These are phyloP conservation scores for Anthophora plumipes DNA, from an alignment of 2,888 invertebrate genomes.

Conservation along the genomic window DNA sequence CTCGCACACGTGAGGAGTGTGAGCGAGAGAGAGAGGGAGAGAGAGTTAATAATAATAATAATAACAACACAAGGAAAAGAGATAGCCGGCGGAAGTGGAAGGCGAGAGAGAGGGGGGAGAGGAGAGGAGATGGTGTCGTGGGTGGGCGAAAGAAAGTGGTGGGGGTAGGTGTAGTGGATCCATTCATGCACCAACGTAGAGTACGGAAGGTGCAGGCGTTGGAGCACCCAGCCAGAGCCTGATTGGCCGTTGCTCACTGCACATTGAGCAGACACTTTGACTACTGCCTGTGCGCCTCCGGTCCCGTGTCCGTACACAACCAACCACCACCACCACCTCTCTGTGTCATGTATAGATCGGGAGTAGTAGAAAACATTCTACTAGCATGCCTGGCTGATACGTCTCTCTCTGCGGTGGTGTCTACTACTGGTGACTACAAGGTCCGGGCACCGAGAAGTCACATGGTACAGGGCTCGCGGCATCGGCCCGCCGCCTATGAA, in stretches of 20 bases:
- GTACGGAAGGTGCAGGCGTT: slow-evolving; percentile 66
- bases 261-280: slow-evolving; percentile 62
- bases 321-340: too few relatives aligned
- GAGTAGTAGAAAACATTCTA: slow-evolving; percentile 44
- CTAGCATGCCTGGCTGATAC: slow-evolving; percentile 9
- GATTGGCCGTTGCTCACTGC: slow-evolving; percentile 66
- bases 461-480: slow-evolving; percentile 23
- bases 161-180: slow-evolving; percentile 70
- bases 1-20: neutral
- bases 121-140: slow-evolving; percentile 56
- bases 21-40: neutral
- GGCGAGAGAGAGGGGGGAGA: slow-evolving; percentile 15
- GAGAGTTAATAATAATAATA: slow-evolving; percentile 24
- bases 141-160: slow-evolving; percentile 72
- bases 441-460: slow-evolving; percentile 36
- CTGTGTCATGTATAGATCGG: slow-evolving; percentile 16
- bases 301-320: slow-evolving; percentile 1
- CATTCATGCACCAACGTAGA: slow-evolving; percentile 73
- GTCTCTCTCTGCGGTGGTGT: neutral
- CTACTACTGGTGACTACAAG: slow-evolving; percentile 19
- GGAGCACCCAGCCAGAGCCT: slow-evolving; percentile 67
- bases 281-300: slow-evolving; percentile 33
- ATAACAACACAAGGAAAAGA: slow-evolving; percentile 38
- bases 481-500: slow-evolving; percentile 27
- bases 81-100: neutral